phyloP scores from a whole-genome alignment of 2,888 invertebrate genomes.

The Tenthredo mesomela region DNA sequence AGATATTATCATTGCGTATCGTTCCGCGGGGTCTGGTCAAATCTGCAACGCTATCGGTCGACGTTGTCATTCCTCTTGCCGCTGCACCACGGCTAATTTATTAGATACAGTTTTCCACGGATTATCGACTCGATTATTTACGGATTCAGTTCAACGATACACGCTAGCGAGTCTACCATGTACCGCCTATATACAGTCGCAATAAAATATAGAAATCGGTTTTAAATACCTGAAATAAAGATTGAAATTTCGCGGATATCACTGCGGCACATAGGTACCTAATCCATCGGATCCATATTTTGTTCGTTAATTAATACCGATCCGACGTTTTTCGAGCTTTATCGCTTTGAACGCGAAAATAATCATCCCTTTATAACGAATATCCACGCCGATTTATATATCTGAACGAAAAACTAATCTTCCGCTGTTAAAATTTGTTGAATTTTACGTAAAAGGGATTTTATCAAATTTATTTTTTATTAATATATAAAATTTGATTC shows the following conservation, averaged over 20 bases:
- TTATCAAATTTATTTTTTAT: background rate
- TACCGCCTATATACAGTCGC: background rate
- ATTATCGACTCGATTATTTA: slow-evolving; percentile 49
- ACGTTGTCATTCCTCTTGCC: slow-evolving; percentile 11
- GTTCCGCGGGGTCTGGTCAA: slow-evolving; percentile 1
- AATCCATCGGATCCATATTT: slow-evolving; percentile 15
- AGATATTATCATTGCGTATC: background rate
- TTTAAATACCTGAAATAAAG: slow-evolving; percentile 17
- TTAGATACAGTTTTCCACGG: slow-evolving; percentile 41
- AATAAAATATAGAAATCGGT: background rate
- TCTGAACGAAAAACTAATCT: background rate
- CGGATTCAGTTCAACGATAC: background rate
- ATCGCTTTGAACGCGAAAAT: background rate
- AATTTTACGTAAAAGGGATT: background rate
- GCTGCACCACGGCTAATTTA: slow-evolving; percentile 5
- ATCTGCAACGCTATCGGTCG: slow-evolving; percentile 27
- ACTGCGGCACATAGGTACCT: background rate
- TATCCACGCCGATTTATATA: background rate
- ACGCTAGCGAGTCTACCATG: background rate
- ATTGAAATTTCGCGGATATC: slow-evolving; percentile 26
- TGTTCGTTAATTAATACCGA: slow-evolving; percentile 4
- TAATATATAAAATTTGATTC: background rate
- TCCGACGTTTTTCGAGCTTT: background rate
- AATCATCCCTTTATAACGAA: slow-evolving; percentile 6
- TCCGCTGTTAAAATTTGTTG: background rate